Evolutionary conservation across 2,888 invertebrate species (phyloP).

Genomic region (Neoascia interrupta): DNA sequence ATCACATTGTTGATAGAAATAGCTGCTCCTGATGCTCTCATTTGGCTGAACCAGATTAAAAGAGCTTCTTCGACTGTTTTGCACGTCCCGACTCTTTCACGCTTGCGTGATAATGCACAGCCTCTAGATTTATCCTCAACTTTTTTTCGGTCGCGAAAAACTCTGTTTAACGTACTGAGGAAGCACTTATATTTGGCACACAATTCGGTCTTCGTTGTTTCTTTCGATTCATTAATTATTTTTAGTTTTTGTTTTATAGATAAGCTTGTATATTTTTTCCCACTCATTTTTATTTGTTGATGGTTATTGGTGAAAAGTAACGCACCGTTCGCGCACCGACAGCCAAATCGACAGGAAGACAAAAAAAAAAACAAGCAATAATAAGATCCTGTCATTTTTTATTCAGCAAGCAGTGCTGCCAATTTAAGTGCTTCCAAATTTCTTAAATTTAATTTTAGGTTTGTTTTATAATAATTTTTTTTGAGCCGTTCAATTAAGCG

Average conservation of each 20-base stretch:
- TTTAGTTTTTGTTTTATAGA: conserved; percentile 21
- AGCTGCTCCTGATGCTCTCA: conserved; percentile 41
- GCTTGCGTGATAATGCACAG: conserved; percentile 6
- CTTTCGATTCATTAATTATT: conserved; percentile 9
- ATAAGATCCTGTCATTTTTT: background rate
- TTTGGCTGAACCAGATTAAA: conserved; percentile 41
- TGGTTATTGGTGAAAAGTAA: no score
- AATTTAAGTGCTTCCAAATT: conserved; percentile 1
- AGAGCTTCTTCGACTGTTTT: conserved; percentile 34
- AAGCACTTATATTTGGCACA: conserved; percentile 12
- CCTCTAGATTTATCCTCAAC: background rate
- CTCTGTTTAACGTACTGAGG: background rate
- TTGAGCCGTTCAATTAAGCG: background rate
- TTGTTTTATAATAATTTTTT: background rate
- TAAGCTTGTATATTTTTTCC: conserved; percentile 21
- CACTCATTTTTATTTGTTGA: background rate
- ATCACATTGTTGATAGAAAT: conserved; percentile 39
- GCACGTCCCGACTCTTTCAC: background rate
- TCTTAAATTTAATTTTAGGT: background rate
- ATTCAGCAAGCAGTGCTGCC: background rate
- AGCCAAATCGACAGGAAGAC: background rate
- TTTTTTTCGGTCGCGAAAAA: conserved; percentile 1
- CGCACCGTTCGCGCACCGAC: background rate
- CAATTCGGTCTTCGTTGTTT: conserved; percentile 11
- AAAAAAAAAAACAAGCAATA: background rate